phyloP scores from a whole-genome alignment of 2,888 invertebrate species.

The Rhogogaster chlorosoma region DNA sequence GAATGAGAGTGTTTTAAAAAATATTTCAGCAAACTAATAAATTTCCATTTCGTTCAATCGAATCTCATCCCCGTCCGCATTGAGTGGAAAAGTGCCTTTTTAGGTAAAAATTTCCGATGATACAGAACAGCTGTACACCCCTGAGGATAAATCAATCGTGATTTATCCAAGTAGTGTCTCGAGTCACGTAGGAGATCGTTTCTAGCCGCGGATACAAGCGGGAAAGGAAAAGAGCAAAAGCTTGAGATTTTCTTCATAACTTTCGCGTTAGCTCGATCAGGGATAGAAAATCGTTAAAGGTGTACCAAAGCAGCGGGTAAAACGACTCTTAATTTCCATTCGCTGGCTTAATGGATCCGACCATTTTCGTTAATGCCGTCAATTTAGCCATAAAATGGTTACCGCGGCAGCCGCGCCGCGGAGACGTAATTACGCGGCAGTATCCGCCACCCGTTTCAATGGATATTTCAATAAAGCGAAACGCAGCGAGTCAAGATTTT shows the following conservation, averaged over 20 bases:
- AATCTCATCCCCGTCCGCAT: neutral
- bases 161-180: neutral
- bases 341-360: conserved; percentile 47
- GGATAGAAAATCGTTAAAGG: conserved; percentile 31
- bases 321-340: conserved; percentile 49
- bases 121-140: neutral
- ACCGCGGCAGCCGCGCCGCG: conserved; percentile 11
- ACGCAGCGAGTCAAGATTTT: conserved; percentile 38
- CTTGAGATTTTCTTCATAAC: neutral
- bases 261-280: conserved; percentile 6
- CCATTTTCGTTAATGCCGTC: conserved; percentile 49
- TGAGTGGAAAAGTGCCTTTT: neutral
- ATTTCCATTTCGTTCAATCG: neutral
- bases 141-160: neutral
- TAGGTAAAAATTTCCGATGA: neutral
- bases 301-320: conserved; percentile 24
- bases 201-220: neutral
- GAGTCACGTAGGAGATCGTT: neutral
- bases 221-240: neutral
- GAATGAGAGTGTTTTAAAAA: neutral
- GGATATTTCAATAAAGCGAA: conserved; percentile 46
- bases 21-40: neutral
- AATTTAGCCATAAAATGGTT: conserved; percentile 46
- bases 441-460: conserved; percentile 46
- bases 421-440: conserved; percentile 43